phyloP scores from a whole-genome alignment of 2,888 invertebrate genomes.

The Sphaerophoria rueppellii region DNA sequence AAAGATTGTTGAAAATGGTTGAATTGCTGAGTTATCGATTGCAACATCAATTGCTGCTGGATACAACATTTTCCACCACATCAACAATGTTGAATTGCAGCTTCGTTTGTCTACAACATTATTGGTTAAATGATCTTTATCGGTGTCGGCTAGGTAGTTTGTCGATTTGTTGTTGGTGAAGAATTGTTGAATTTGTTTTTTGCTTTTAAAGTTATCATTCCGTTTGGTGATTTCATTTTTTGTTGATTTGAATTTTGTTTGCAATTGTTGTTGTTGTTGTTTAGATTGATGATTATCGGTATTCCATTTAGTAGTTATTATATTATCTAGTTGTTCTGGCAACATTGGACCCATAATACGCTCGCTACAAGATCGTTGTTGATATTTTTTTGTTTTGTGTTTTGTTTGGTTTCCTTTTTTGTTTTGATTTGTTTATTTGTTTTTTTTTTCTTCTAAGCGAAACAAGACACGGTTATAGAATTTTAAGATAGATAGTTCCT shows the following conservation, averaged over 20 bases:
- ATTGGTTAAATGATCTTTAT: not conserved
- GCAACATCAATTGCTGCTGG: not conserved
- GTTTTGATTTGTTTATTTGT: constrained; percentile 18
- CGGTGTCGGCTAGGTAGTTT: constrained; percentile 24
- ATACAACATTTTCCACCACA: constrained; percentile 51
- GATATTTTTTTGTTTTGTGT: constrained; percentile 60
- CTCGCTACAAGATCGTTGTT: constrained; percentile 72
- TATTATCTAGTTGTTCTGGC: constrained; percentile 68
- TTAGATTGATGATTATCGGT: constrained; percentile 25
- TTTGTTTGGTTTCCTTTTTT: constrained; percentile 58
- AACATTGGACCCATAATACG: constrained; percentile 76
- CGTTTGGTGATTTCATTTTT: constrained; percentile 26
- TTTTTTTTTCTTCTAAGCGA: constrained; percentile 7
- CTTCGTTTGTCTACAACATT: constrained; percentile 33
- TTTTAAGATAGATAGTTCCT: constrained; percentile 6
- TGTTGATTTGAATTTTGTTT: constrained; percentile 14
- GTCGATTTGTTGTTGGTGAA: constrained; percentile 14
- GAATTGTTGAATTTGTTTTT: constrained; percentile 21
- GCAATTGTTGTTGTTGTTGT: constrained; percentile 29
- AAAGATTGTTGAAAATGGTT: constrained; percentile 18
- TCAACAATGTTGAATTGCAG: constrained; percentile 17
- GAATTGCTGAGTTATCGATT: not conserved
- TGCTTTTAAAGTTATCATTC: constrained; percentile 5
- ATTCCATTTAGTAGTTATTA: constrained; percentile 44
- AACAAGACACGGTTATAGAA: constrained; percentile 28